A percentile compares a stretch with the other conserved stretches of the same genome.
Evolutionary conservation across 1,140 invertebrate genomes (phyloP).

Genomic region (Andrena cerasifolii): DNA sequence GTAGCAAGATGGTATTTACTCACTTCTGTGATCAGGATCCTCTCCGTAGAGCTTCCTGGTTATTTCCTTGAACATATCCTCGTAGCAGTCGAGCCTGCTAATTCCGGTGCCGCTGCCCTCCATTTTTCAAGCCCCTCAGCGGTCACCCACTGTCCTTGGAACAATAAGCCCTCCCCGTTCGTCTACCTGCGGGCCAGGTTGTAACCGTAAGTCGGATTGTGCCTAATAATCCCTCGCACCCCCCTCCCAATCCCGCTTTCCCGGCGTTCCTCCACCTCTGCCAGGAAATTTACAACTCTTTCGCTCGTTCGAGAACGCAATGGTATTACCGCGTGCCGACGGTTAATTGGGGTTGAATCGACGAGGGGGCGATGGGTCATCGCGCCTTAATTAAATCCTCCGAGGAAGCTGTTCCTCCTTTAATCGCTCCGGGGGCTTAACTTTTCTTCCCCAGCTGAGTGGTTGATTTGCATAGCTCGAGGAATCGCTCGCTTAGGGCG

Average conservation of each 20-base stretch:
- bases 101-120: slow-evolving; percentile 82
- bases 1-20: too few species aligned
- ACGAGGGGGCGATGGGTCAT: slow-evolving; percentile 4
- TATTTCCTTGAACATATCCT: slow-evolving; percentile 93
- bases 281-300: neutral
- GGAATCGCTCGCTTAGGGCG: too few species aligned
- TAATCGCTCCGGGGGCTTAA: neutral
- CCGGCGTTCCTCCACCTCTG: neutral
- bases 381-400: slow-evolving; percentile 39
- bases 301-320: neutral
- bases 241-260: neutral
- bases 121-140: slow-evolving; percentile 60
- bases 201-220: neutral
- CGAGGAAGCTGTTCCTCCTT: neutral
- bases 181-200: slow-evolving; percentile 63
- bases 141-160: slow-evolving; percentile 22
- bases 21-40: slow-evolving; percentile 84
- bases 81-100: slow-evolving; percentile 85
- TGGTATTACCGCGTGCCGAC: neutral
- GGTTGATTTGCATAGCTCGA: neutral
- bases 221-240: slow-evolving; percentile 21
- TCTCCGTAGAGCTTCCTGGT: slow-evolving; percentile 94
- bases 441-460: neutral
- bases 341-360: neutral
- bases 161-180: slow-evolving; percentile 42